Base-by-base conservation (phyloP, 1,140 invertebrate species). In the Vanessa atalanta region DNA sequence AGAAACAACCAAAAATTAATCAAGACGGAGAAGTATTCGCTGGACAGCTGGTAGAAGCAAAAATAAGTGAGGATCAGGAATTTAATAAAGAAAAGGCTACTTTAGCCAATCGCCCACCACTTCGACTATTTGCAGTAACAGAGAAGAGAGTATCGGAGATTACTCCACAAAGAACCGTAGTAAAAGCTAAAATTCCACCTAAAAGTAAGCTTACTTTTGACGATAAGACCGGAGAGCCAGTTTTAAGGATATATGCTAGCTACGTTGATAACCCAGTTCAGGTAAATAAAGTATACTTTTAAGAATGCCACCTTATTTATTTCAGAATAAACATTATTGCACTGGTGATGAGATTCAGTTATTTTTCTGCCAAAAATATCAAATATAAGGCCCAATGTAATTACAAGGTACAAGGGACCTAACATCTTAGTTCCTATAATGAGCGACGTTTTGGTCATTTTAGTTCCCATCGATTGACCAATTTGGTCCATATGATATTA, bases 241-340 rank as follows among this genome's bases (percentile, higher is more conserved):
- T 93, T 9, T 70, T 93, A 53, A 86, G 89, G 68, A 89, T 92
- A 79, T 93, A 92, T 65, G 91, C 89, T 6, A 93, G 89, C 74
- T 93, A 90, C 57, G 74, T 88, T 16, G 85, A 91, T 65, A 87
- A 68, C 74, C 85, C 89, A 12, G 23, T 76, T 61, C 87, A 90
- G 85, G 90, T 92, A 82, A 84, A 60, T 43, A 31, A 31, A 31
- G 26, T 31, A 6, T 6, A 3, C 37, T 0, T 43, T 9, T 8
- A 43, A 43, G 7, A 43, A 43, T 9, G 37, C 0, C 37, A 43
- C 6, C 1, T 9, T 43, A 43, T 43, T 43, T 43, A 11, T 43
- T 1, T 43, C 37, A 43, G 9, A 37, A 9, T 43, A 43, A 43
- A 43, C 37, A 43, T 9, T 43, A 43, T 11, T 43, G 26, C 9